These are phyloP conservation scores for Drosophila quadrilineata DNA, from an alignment of 1,140 invertebrate genomes.

Conservation along the genomic window DNA sequence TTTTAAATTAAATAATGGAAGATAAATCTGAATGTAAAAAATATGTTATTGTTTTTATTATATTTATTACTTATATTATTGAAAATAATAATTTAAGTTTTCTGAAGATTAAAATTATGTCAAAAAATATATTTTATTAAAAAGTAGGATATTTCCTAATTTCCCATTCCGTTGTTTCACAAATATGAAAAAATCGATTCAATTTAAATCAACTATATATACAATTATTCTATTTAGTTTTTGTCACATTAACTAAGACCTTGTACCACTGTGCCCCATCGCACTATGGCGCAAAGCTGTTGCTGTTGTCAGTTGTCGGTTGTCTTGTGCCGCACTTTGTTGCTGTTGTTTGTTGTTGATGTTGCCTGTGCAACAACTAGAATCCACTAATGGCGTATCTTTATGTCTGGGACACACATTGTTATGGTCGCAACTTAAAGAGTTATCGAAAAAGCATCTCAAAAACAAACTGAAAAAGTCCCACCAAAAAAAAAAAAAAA, in stretches of 20 bases:
- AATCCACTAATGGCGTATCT: conserved; percentile 47
- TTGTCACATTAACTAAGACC: too few species aligned
- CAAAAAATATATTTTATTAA: too few species aligned
- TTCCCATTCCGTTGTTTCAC: too few species aligned
- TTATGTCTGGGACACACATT: conserved; percentile 49
- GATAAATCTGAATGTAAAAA: too few species aligned
- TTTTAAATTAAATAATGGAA: too few species aligned
- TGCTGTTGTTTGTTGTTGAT: neutral
- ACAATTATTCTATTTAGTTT: too few species aligned
- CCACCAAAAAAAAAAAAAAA: neutral
- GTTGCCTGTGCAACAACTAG: conserved; percentile 19
- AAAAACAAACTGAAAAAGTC: conserved; percentile 11
- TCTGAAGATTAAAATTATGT: too few species aligned
- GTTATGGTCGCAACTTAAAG: conserved; percentile 58
- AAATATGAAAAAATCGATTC: too few species aligned
- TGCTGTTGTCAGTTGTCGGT: neutral
- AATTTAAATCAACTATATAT: too few species aligned
- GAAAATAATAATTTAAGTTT: neutral
- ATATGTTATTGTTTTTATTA: too few species aligned
- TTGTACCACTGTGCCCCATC: conserved; percentile 16
- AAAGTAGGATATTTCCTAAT: too few species aligned
- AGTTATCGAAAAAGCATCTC: conserved; percentile 46
- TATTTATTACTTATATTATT: too few species aligned
- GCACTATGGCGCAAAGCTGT: conserved; percentile 18
- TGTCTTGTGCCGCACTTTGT: neutral